Percentiles rank a stretch among this genome's conserved stretches.
Evolutionary conservation across 2,888 invertebrate genomes (phyloP).

Genomic region (Gymnoscelis rufifasciata): DNA sequence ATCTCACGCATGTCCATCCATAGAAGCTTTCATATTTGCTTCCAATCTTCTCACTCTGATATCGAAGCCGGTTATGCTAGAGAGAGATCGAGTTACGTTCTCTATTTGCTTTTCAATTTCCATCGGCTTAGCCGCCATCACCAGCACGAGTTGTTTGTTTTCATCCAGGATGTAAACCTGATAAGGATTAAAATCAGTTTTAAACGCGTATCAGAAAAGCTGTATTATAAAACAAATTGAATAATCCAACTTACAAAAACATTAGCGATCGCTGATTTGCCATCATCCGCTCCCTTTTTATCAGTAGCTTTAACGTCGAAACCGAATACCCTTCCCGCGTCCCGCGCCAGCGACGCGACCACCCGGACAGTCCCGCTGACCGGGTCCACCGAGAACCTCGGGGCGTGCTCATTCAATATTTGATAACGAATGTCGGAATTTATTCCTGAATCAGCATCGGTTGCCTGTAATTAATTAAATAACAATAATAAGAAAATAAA

Average conservation of each 20-base stretch:
- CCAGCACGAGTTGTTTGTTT: conserved; percentile 87
- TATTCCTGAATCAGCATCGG: conserved; percentile 85
- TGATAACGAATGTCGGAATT: conserved; percentile 90
- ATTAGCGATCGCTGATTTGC: conserved; percentile 89
- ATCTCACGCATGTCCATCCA: conserved; percentile 84
- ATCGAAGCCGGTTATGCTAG: conserved; percentile 87
- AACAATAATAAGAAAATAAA: neutral
- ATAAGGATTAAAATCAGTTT: too few species aligned
- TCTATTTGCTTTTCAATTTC: conserved; percentile 85
- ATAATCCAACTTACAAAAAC: conserved; percentile 84
- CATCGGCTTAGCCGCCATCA: conserved; percentile 86
- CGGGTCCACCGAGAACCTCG: conserved; percentile 88
- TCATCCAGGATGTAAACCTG: conserved; percentile 91
- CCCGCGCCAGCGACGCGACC: conserved; percentile 82
- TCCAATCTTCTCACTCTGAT: conserved; percentile 88
- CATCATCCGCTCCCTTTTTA: conserved; percentile 87
- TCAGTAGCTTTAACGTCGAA: conserved; percentile 94
- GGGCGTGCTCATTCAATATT: conserved; percentile 86
- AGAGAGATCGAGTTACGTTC: conserved; percentile 83
- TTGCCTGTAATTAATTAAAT: conserved; percentile 72
- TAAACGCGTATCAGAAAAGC: too few species aligned
- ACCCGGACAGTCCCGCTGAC: conserved; percentile 86
- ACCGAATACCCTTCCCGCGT: conserved; percentile 88
- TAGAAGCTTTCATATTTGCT: conserved; percentile 83
- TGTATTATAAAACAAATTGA: too few species aligned